Base-by-base conservation (phyloP, 2,888 invertebrate genomes). In the Agonum fuliginosum region DNA sequence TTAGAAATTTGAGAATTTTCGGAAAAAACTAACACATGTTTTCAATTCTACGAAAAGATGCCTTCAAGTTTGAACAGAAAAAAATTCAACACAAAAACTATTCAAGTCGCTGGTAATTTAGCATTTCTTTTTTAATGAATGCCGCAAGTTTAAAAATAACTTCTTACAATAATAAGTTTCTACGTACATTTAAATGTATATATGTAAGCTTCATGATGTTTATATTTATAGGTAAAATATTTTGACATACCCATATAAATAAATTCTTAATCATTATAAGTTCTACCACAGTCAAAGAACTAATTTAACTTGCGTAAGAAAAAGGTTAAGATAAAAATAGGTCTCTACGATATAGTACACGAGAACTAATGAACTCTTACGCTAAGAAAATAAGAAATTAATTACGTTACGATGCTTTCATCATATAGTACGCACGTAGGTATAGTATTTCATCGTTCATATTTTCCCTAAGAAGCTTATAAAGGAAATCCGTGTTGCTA, bases 1-100 rank as follows among this genome's bases (percentile, higher is more conserved):
- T 67, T 41, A 4, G 67, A 67, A 67, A 67, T 67, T 41, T 67
- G 67, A 67, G 67, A 67, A 41, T 67, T 62, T 62, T 67, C 54
- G 27, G 20, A 20, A 67, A 27, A 54, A 41, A 67, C 41, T 12
- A 67, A 19, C 41, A 20, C 41, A 24, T 30, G 65, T 67, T 67
- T 67, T 67, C 37, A 65, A 65, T 65, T 65, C 65, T 34, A 12
- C 19, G 65, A 65, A 65, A 34, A 8, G 27, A 14, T 1, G 3
- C 17, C 46, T 46, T 3, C 8, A 12, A 17, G 17, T 46, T 54
- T 30, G 27, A 14, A 17, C 30, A 62, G 30, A 5, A 62, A 62
- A 43, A 43, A 43, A 43, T 34, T 34, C 2, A 10, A 51, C 30
- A 19, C 20, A 24, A 54, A 54, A 30, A 3, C 30, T n/a, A n/a